Evolutionary conservation across 2,888 invertebrate genomes (phyloP).

Genomic region (Prosopocoilus inquinatus): DNA sequence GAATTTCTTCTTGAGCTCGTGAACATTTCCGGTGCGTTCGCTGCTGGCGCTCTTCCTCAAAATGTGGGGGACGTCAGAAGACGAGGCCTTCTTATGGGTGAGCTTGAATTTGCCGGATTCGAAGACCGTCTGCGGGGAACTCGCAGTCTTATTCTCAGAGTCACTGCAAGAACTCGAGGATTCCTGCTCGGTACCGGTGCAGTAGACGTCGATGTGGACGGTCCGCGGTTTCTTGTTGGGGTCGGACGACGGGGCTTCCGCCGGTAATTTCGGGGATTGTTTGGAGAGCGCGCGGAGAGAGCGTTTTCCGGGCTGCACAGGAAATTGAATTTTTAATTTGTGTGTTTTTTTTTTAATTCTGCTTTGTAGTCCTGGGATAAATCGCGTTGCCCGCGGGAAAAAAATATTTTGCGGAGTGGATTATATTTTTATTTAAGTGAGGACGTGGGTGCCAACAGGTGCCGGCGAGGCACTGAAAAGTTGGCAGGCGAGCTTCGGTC

Average conservation of each 20-base stretch:
- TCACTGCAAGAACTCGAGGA: slow-evolving; percentile 36
- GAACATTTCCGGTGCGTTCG: slow-evolving; percentile 21
- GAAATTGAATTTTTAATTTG: no score
- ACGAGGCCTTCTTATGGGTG: slow-evolving; percentile 56
- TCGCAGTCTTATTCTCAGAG: slow-evolving; percentile 50
- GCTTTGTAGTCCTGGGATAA: no score
- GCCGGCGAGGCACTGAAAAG: no score
- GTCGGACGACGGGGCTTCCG: slow-evolving; percentile 39
- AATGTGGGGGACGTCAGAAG: slow-evolving; percentile 50
- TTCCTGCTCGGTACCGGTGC: slow-evolving; percentile 62
- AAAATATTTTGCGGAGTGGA: no score
- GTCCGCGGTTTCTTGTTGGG: slow-evolving; percentile 58
- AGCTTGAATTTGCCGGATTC: slow-evolving; percentile 62
- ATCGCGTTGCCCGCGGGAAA: no score
- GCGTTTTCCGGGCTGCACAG: no score
- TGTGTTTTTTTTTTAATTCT: no score
- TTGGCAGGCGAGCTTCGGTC: no score
- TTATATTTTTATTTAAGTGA: no score
- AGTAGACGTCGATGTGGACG: slow-evolving; percentile 74
- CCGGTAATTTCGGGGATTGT: neutral
- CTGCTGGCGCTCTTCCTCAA: slow-evolving; percentile 27
- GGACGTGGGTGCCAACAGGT: no score
- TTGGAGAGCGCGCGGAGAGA: no score
- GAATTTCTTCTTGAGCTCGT: slow-evolving; percentile 22
- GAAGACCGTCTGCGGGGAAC: slow-evolving; percentile 64